These are phyloP conservation scores for Vulpes vulpes DNA, from an alignment of 2,113 vertebrate genomes.

Conservation along the genomic window DNA sequence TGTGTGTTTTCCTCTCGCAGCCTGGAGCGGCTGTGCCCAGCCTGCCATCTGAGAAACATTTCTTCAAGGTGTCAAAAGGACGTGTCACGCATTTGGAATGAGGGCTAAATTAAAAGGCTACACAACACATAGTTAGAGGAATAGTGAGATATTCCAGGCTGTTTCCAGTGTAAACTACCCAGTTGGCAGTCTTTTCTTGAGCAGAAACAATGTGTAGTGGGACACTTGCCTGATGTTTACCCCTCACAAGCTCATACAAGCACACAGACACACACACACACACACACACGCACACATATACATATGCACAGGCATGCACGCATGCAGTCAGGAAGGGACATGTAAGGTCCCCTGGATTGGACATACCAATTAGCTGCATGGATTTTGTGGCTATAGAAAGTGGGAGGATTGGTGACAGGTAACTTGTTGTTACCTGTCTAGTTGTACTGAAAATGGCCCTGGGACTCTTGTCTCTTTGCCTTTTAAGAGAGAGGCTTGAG, in stretches of 20 bases:
- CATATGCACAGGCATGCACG: background rate
- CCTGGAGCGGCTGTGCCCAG: constrained; percentile 80
- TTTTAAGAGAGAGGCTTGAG: constrained; percentile 58
- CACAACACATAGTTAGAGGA: constrained; percentile 84
- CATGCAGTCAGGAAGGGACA: constrained; percentile 72
- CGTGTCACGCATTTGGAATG: constrained; percentile 89
- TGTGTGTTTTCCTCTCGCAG: constrained; percentile 83
- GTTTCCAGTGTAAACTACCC: constrained; percentile 88
- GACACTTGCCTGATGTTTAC: constrained; percentile 70
- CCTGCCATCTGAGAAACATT: constrained; percentile 87
- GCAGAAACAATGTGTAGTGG: constrained; percentile 75
- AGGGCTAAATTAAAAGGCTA: constrained; percentile 87
- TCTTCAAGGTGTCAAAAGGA: constrained; percentile 89
- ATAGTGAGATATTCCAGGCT: constrained; percentile 81
- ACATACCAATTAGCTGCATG: constrained; percentile 52
- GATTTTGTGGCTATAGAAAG: constrained; percentile 49
- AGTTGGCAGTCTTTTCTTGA: constrained; percentile 85
- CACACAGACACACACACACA: background rate
- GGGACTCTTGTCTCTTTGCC: background rate
- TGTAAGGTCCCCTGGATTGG: constrained; percentile 45
- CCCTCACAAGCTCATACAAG: constrained; percentile 1
- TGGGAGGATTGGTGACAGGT: background rate
- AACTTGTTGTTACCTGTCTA: background rate
- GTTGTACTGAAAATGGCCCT: background rate
- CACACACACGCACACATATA: background rate